Evolutionary conservation across 2,113 vertebrate species (phyloP).

Genomic region (Nansenia antarctica): DNA sequence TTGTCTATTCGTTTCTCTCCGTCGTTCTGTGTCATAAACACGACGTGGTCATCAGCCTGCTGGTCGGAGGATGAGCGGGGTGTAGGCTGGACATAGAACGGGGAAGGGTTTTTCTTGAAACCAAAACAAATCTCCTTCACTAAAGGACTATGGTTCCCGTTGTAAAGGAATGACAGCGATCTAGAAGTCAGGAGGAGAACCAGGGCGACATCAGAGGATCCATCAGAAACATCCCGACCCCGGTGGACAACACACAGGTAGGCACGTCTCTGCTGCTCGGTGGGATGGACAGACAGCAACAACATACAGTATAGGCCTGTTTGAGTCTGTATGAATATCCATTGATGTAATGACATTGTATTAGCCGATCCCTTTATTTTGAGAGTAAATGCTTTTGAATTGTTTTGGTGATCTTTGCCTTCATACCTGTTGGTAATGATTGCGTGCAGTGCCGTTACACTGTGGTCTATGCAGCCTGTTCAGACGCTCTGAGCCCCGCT

Average conservation of each 20-base stretch:
- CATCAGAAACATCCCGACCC: conserved; percentile 14
- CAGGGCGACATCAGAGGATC: conserved; percentile 35
- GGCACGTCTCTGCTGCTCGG: neutral
- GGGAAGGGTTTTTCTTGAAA: conserved; percentile 15
- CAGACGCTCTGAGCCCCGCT: conserved; percentile 7
- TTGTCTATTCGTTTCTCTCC: neutral
- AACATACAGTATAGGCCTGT: neutral
- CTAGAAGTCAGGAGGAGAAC: conserved; percentile 30
- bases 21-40: conserved; percentile 28
- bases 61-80: conserved; percentile 43
- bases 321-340: neutral
- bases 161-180: conserved; percentile 17
- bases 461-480: conserved; percentile 25
- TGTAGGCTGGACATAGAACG: conserved; percentile 11
- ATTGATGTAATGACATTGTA: neutral
- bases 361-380: neutral
- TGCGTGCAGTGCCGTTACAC: neutral
- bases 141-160: conserved; percentile 23
- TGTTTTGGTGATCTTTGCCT: neutral
- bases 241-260: conserved; percentile 56
- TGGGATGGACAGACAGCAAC: neutral
- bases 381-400: neutral
- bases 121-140: conserved; percentile 16
- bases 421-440: conserved; percentile 29
- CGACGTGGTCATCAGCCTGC: conserved; percentile 48